A percentile compares a stretch with the other conserved stretches of the same genome.
phyloP scores from a whole-genome alignment of 2,888 invertebrate genomes.

The Cenopis cana region DNA sequence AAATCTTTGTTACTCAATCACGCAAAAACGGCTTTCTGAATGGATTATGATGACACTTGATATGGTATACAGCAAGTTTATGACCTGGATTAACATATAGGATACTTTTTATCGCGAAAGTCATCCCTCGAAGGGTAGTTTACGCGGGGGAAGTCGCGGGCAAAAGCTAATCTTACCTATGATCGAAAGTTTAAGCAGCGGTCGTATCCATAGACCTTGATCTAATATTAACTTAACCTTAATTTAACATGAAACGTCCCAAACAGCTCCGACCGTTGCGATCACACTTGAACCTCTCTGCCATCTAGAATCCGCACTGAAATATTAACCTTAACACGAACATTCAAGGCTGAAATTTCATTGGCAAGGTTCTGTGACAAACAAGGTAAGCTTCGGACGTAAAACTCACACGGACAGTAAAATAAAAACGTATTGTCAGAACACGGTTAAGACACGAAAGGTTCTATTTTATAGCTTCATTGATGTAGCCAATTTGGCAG shows the following conservation, averaged over 20 bases:
- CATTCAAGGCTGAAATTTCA: constrained; percentile 1
- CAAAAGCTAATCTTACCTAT: constrained; percentile 7
- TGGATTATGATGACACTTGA: too few species aligned
- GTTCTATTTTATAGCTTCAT: constrained; percentile 1
- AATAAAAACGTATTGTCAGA: constrained; percentile 23
- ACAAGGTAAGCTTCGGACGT: constrained; percentile 6
- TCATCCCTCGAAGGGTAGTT: too few species aligned
- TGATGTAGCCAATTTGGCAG: neutral
- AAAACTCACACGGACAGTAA: constrained; percentile 17
- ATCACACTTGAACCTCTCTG: constrained; percentile 4
- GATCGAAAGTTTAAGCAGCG: constrained; percentile 2
- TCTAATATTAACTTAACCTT: constrained; percentile 33
- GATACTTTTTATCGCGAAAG: too few species aligned
- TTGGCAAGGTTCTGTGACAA: neutral
- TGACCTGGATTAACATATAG: too few species aligned
- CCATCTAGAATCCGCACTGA: neutral
- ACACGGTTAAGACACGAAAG: constrained; percentile 1
- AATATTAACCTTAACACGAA: constrained; percentile 1
- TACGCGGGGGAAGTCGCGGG: too few species aligned
- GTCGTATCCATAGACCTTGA: constrained; percentile 28
- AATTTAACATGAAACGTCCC: constrained; percentile 22
- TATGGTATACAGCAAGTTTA: too few species aligned
- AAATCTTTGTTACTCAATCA: too few species aligned
- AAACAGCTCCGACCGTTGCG: constrained; percentile 1
- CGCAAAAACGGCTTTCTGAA: too few species aligned